Base-by-base conservation (phyloP, 2,113 vertebrate genomes). In the Cettia cetti region DNA sequence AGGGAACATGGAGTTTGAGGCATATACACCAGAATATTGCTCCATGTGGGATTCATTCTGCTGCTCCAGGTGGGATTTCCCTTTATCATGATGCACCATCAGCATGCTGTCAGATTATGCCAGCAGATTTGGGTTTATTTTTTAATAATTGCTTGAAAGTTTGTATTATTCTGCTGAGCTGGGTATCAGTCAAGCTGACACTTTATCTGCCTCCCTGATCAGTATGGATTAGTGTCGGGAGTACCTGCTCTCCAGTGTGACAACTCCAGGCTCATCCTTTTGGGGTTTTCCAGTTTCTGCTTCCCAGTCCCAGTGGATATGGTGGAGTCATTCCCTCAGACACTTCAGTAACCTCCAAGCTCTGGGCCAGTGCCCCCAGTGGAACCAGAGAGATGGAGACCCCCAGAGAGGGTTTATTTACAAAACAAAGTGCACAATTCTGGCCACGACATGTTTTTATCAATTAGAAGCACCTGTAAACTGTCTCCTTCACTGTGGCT, bases 301-400 rank as follows among this genome's bases (percentile, higher is more conserved):
- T 53, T 24, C 52, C 47, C 22, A 80, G 97, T 88, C 88, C 98
- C 97, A 64, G 97, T 57, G 53, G 98, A 97, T 44, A 96, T 3
- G 2, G 95, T 96, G 0, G 95, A 98, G 22, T 90, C 94, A 50
- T 98, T 66, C 30, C 40, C 30, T 63, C 24, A 24, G 47, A 39
- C 56, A 21, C 13, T 21, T 23, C 31, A n/a, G 98, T 66, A 65
- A 96, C 95, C 50, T 98, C 98, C 24, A 97, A 96, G 93, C 90
- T 74, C 47, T 96, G 66, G 28, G 94, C 52, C 63, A 98, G 96
- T 21, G 96, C 90, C 80, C 98, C 97, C 89, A 98, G 64, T 22
- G 97, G 90, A 84, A 98, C 98, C 98, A 95, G 69, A 13, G 9
- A 78, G 40, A 45, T 22, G 8, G 42, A 86, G 40, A 50, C 24